Conservation (phyloP, 2,888 invertebrate genomes). For the Eilema griseolum region DNA sequence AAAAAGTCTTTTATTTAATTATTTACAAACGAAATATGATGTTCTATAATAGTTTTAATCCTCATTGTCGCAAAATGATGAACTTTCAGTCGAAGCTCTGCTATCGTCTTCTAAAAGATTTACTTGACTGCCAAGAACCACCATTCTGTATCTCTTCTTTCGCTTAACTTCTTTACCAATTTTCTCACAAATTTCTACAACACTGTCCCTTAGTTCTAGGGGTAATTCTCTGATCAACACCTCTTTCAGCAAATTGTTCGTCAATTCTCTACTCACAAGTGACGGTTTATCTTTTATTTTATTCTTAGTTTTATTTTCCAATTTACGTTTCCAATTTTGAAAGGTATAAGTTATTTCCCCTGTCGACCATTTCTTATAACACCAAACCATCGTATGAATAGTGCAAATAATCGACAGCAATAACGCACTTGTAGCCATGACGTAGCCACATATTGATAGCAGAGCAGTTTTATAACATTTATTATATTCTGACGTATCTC, state of each 20-base stretch:
- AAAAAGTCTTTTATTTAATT: constrained; percentile 11
- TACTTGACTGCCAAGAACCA: constrained; percentile 50
- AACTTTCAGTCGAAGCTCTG: constrained; percentile 20
- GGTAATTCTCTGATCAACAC: constrained; percentile 72
- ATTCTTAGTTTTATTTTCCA: not conserved
- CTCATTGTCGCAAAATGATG: constrained; percentile 19
- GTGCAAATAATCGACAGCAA: constrained; percentile 60
- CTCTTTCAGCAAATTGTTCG: constrained; percentile 67
- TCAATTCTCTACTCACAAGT: constrained; percentile 55
- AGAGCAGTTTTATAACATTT: constrained; percentile 60
- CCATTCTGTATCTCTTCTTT: constrained; percentile 64
- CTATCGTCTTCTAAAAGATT: constrained; percentile 30
- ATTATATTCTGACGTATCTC: constrained; percentile 56
- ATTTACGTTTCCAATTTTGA: constrained; percentile 30
- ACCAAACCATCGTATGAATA: constrained; percentile 51
- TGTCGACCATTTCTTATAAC: constrained; percentile 51
- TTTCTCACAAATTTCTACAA: constrained; percentile 67
- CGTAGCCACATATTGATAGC: constrained; percentile 57
- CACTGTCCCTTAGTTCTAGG: constrained; percentile 66
- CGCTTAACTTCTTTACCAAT: constrained; percentile 61
- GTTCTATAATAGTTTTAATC: constrained; percentile 4
- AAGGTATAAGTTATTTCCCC: constrained; percentile 50
- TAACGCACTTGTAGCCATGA: constrained; percentile 56
- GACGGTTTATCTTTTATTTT: constrained; percentile 24
- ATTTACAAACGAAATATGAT: constrained; percentile 16